Evolutionary conservation across 2,113 vertebrate species (phyloP).

Genomic region (Lasiurus cinereus): DNA sequence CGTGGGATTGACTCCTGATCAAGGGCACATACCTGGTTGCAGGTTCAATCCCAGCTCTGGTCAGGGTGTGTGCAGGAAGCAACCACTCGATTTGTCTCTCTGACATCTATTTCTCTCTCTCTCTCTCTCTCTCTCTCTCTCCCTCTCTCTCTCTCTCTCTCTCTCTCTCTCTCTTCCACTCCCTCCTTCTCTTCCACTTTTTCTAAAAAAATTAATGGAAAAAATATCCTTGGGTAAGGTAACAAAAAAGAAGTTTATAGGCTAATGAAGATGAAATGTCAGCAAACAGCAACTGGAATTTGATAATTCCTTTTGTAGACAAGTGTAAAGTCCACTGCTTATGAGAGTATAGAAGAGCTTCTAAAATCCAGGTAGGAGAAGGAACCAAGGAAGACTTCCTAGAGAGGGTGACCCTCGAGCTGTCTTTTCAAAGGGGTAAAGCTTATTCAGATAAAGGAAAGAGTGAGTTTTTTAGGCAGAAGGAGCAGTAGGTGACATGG

Average conservation of each 20-base stretch:
- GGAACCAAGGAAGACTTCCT: constrained; percentile 2
- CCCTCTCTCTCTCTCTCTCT: no score
- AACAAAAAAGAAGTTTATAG: neutral
- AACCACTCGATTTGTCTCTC: no score
- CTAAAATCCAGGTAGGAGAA: neutral
- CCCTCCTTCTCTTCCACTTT: no score
- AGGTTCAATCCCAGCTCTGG: no score
- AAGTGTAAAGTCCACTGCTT: neutral
- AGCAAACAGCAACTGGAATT: neutral
- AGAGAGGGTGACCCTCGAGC: neutral
- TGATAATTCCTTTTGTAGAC: neutral
- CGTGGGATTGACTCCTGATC: no score
- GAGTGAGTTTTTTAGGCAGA: neutral
- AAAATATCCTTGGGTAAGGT: no score
- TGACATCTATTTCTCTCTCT: no score
- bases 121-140: no score
- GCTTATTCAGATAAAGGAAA: constrained; percentile 1
- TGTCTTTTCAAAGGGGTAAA: neutral
- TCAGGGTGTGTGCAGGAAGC: no score
- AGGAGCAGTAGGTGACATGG: neutral
- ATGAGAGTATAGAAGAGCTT: neutral
- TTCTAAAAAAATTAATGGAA: no score
- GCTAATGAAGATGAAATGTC: neutral
- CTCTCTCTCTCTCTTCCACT: no score
- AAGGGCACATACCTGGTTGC: no score